A percentile compares a stretch with the other conserved stretches of the same genome.
Conservation (phyloP, 2,888 invertebrate species). For the Eupithecia abbreviata region DNA sequence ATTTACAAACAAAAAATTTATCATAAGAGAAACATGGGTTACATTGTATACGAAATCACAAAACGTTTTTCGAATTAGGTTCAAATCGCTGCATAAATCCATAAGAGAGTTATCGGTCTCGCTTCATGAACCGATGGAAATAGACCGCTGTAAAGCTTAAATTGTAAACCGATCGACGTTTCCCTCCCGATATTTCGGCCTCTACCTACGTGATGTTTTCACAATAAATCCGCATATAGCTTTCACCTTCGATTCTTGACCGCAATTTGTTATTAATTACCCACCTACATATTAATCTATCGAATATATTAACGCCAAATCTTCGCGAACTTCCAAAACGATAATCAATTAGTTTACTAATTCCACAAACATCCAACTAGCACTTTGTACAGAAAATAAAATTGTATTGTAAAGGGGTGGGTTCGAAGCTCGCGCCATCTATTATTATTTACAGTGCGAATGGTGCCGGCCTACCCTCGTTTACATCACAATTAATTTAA, state of each 20-base stretch:
- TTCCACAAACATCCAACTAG: slow-evolving; percentile 52
- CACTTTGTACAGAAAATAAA: slow-evolving; percentile 59
- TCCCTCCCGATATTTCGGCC: slow-evolving; percentile 67
- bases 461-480: slow-evolving; percentile 74
- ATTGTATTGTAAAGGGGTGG: slow-evolving; percentile 68
- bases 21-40: slow-evolving; percentile 10
- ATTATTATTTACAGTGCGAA: slow-evolving; percentile 74
- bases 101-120: slow-evolving; percentile 65
- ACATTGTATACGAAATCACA: slow-evolving; percentile 13
- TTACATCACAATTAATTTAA: slow-evolving; percentile 83
- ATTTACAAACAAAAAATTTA: slow-evolving; percentile 15
- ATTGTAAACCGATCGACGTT: slow-evolving; percentile 70
- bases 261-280: slow-evolving; percentile 54
- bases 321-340: slow-evolving; percentile 43
- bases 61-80: slow-evolving; percentile 55
- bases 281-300: slow-evolving; percentile 25
- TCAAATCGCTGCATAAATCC: slow-evolving; percentile 67
- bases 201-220: slow-evolving; percentile 58
- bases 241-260: slow-evolving; percentile 64
- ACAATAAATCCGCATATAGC: slow-evolving; percentile 66
- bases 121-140: slow-evolving; percentile 72
- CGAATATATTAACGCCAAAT: slow-evolving; percentile 35
- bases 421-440: slow-evolving; percentile 65
- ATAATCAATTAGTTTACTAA: slow-evolving; percentile 54
- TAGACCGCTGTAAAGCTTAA: slow-evolving; percentile 68